Percentiles rank a stretch among this genome's conserved stretches.
These are phyloP conservation scores for Euthynnus affinis DNA, from an alignment of 2,797 vertebrate species.

Conservation along the genomic window DNA sequence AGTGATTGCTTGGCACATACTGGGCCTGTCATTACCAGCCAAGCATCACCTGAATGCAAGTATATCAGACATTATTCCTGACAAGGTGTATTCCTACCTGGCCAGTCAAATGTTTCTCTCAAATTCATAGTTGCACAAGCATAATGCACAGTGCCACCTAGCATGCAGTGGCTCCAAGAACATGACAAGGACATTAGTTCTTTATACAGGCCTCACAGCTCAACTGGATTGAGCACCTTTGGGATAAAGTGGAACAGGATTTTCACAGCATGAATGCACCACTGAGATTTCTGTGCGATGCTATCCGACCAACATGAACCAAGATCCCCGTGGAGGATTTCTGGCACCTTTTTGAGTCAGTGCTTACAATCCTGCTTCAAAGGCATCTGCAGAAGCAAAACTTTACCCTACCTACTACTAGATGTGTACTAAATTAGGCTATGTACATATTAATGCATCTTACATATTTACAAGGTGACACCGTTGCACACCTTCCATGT, in stretches of 20 bases:
- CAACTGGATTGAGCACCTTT: conserved; percentile 24
- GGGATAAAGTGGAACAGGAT: conserved; percentile 44
- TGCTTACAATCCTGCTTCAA: conserved; percentile 12
- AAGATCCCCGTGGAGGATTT: conserved; percentile 34
- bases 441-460: background rate
- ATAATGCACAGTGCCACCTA: background rate
- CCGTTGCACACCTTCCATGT: background rate
- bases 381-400: conserved; percentile 8
- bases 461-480: background rate
- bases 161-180: conserved; percentile 24
- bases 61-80: background rate
- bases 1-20: conserved; percentile 13
- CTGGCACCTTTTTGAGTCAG: conserved; percentile 18
- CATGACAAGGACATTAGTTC: conserved; percentile 34
- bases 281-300: conserved; percentile 52
- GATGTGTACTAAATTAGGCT: background rate
- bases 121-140: background rate
- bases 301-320: conserved; percentile 38
- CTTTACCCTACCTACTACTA: no score
- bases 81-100: background rate
- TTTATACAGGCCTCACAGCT: conserved; percentile 14
- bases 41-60: conserved; percentile 8
- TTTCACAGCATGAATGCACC: conserved; percentile 55
- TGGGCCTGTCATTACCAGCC: conserved; percentile 4
- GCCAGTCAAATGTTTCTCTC: background rate